phyloP scores from a whole-genome alignment of 2,797 vertebrate species.

The Sternotherus odoratus region DNA sequence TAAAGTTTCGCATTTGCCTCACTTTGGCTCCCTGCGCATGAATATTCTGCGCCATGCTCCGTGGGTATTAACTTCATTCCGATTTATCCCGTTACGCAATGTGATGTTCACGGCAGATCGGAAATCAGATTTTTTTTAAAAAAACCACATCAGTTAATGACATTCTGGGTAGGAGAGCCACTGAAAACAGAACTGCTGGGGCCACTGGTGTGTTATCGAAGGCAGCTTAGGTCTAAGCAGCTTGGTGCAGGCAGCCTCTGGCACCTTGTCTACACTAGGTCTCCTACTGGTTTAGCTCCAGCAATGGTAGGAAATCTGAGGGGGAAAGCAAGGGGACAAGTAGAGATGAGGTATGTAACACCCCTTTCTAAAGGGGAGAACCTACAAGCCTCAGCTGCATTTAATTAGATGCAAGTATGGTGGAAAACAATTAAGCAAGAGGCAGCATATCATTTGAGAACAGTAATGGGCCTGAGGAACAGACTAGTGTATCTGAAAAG shows the following conservation, averaged over 20 bases:
- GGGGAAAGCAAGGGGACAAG: neutral
- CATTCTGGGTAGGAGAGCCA: neutral
- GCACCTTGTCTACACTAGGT: neutral
- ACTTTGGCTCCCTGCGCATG: constrained; percentile 59
- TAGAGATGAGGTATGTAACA: neutral
- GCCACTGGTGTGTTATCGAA: neutral
- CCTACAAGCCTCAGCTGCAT: neutral
- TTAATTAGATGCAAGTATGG: neutral
- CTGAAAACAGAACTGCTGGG: neutral
- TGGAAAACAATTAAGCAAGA: neutral
- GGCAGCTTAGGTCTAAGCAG: neutral
- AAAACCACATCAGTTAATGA: constrained; percentile 21
- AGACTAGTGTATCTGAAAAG: neutral
- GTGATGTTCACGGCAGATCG: constrained; percentile 56
- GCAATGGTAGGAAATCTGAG: neutral
- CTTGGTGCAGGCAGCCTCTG: rapidly evolving
- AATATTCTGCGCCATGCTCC: constrained; percentile 53
- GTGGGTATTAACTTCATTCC: constrained; percentile 72
- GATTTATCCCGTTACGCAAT: constrained; percentile 70
- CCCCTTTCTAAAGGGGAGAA: neutral
- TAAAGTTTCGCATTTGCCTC: constrained; percentile 73
- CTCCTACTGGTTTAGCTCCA: neutral
- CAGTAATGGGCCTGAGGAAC: neutral
- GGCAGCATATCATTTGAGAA: neutral
- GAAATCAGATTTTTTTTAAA: constrained; percentile 48